Percentiles rank a stretch among this genome's conserved stretches.
Evolutionary conservation across 2,113 vertebrate genomes (phyloP).

Genomic region (Poicephalus meyeri): DNA sequence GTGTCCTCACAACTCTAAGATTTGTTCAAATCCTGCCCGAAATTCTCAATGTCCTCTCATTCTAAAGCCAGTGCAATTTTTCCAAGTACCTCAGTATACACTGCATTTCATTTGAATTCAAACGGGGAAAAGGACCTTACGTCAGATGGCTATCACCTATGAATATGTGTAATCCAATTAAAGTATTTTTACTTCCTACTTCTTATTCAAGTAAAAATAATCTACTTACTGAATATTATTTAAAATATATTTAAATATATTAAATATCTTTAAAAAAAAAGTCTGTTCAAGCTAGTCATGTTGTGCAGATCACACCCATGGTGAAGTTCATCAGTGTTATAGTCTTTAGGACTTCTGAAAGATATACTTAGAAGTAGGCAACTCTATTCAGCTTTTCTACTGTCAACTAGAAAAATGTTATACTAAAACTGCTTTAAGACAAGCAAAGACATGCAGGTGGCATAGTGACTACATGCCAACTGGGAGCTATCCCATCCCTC

Average conservation of each 20-base stretch:
- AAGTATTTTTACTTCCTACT: neutral
- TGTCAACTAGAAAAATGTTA: neutral
- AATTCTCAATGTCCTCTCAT: neutral
- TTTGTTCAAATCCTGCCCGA: neutral
- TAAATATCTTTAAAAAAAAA: neutral
- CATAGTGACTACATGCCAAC: rapidly evolving
- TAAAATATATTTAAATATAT: too few species aligned
- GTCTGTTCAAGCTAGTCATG: neutral
- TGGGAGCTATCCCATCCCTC: neutral
- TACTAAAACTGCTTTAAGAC: neutral
- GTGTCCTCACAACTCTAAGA: neutral
- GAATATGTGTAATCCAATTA: neutral
- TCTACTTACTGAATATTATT: neutral
- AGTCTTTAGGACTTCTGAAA: neutral
- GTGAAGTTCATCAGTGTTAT: neutral
- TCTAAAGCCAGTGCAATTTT: neutral
- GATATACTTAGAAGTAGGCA: neutral
- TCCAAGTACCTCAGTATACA: neutral
- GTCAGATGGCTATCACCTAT: neutral
- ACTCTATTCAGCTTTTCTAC: neutral
- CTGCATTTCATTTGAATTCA: neutral
- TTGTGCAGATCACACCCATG: neutral
- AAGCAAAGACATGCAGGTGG: neutral
- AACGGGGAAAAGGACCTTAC: neutral
- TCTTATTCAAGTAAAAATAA: neutral